Evolutionary conservation across 92 coral and sea anemone species (phyloP), one percentile per base, ranked within the genome.

Genomic region (Epizoanthus stellaris): DNA sequence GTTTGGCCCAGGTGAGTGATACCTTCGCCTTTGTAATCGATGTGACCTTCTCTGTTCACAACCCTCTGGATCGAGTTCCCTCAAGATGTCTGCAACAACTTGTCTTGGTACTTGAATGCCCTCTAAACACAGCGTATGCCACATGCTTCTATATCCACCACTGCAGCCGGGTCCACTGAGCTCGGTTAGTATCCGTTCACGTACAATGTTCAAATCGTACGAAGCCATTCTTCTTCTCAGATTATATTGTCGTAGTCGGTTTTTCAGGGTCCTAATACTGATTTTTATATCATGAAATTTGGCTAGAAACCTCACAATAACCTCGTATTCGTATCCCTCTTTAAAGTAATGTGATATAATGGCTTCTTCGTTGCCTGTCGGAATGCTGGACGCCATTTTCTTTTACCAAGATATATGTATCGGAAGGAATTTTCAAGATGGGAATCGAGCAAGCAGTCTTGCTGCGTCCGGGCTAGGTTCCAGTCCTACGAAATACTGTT

Each of bases 41-140:
- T 72, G 76, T 81, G 85, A 56, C 82, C 54, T 86, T 82, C 90
- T 86, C 68, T 76, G 85, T 85, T 86, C 80, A 86, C 93, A 86
- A 58, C 90, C 90, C 64, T 66, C 82, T 67, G 87, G 93, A 76
- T 90, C 90, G 40, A 90, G 70, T 81, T 90, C 90, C 81, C 79
- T 85, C 85, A 86, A 81, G 16, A 81, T 62, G 57, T 82, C 84
- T 65, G 81, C 85, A 63, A 81, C 90, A 66, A 80, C 81, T 65
- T 82, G 93, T 82, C 93, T 85, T 38, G 86, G 89, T 75, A 88
- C 91, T 67, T 89, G 88, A 88, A 83, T 68, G 66, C 61, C 49
- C 59, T 72, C 40, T 53, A 83, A 42, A 25, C 80, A 69, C 43
- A 83, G 81, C 69, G 71, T 70, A 58, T 86, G 80, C 91, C 88